Percentiles rank a stretch among this genome's conserved stretches.
Evolutionary conservation across 1,140 invertebrate genomes (phyloP).

Genomic region (Ostrea denselamellosa): DNA sequence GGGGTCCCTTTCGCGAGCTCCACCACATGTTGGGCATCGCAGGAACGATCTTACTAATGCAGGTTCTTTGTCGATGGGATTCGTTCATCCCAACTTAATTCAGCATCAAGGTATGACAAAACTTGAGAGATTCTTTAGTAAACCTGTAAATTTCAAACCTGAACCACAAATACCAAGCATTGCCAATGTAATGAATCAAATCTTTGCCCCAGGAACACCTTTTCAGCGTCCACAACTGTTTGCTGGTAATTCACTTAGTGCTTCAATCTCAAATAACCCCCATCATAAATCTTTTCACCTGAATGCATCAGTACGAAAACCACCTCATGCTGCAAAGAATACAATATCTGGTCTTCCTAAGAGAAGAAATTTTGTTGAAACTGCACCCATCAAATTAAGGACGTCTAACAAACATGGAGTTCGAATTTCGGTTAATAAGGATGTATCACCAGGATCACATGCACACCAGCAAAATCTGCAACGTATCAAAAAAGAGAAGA

Average conservation of each 20-base stretch:
- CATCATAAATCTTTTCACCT: constrained; percentile 9
- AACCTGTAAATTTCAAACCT: background rate
- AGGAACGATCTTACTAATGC: background rate
- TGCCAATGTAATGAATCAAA: background rate
- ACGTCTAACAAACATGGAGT: constrained; percentile 10
- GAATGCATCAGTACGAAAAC: constrained; percentile 23
- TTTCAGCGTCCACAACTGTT: background rate
- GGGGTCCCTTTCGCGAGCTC: background rate
- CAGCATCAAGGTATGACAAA: constrained; percentile 17
- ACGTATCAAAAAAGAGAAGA: background rate
- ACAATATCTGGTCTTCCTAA: constrained; percentile 1
- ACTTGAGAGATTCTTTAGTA: constrained; percentile 7
- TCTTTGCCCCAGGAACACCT: background rate
- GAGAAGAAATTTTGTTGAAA: background rate
- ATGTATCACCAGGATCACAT: background rate
- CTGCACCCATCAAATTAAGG: constrained; percentile 4
- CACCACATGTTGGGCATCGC: background rate
- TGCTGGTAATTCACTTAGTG: constrained; percentile 10
- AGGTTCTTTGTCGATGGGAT: background rate
- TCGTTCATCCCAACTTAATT: background rate
- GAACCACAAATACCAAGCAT: constrained; percentile 2
- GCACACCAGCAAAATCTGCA: background rate
- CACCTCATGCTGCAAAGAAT: background rate
- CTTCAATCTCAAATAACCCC: background rate
- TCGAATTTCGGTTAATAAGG: constrained; percentile 8